Evolutionary conservation across 2,797 vertebrate genomes (phyloP), one percentile per base, ranked within the genome.

Genomic region (Argya squamiceps): DNA sequence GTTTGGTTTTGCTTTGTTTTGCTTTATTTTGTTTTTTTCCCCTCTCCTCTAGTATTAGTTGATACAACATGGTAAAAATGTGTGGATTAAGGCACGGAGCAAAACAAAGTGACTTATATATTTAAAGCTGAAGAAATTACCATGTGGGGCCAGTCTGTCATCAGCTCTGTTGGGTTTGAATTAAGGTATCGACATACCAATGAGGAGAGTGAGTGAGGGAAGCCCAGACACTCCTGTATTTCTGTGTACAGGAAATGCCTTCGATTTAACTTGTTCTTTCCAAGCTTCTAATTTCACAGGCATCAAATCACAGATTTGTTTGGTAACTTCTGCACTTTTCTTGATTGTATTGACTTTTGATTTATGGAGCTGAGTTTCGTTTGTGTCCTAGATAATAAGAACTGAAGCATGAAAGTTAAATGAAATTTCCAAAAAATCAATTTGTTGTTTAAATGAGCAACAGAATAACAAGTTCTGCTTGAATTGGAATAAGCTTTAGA

Each of bases 351-450:
- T 75, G 69, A 65, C 36, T 92, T 93, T 29, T 58, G 39, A 30
- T 74, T 97, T 97, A 68, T 64, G 50, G 67, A 93, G 63, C 74
- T 95, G 79, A 36, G 74, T 96, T 96, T 92, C 55, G 60, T 44
- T 64, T 92, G 58, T 62, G 37, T 87, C 86, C 63, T 92, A 83
- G 36, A 74, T 39, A 62, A 70, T 81, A 63, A 63, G 84, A 88
- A 93, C 5, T 86, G 71, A 96, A 95, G 84, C 41, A 87, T 89
- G 67, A 75, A 94, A 93, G 63, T 84, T 96, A 83, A 88, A 87
- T 94, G 76, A 95, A 97, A 92, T 95, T 95, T 91, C 69, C 3
- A 86, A 92, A 95, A 95, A 95, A 94, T 92, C 68, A 23, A 69
- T 63, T 92, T 74, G 17, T 69, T 44, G 16, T 88, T 96, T 94